Base-by-base conservation (phyloP, 1,140 invertebrate genomes). In the Spodoptera frugiperda region DNA sequence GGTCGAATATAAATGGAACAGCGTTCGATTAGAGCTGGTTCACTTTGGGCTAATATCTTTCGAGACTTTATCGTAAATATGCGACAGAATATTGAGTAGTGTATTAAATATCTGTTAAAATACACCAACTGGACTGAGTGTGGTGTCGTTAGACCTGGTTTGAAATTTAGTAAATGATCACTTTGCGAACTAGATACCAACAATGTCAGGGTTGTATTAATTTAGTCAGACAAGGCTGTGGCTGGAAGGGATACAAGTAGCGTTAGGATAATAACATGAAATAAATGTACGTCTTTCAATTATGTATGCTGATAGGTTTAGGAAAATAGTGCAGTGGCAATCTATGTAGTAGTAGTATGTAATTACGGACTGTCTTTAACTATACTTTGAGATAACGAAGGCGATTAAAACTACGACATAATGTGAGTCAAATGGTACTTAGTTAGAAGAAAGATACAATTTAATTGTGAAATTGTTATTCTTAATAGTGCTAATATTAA, bases 201-300 rank as follows among this genome's bases (percentile, higher is more conserved):
- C 68, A 72, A 72, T 57, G 68, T 72, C 68, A 72, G 68, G 68
- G 68, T 72, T 72, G 68, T 57, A 72, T 72, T 72, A 44, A 72
- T 72, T 72, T 72, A 72, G 53, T 17, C 68, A 14, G 68, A 54
- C 68, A 72, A 57, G 68, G 68, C 51, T 67, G 51, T 46, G 21
- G 21, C 49, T 72, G 68, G 68, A 71, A 71, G 51, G 68, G 51
- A 57, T 17, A 46, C 15, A 1, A 57, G 68, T 55, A 55, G 33
- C 33, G 25, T 2, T 15, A n/a, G 10, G 30, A 55, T n/a, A 44
- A 21, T 48, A 57, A 57, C n/a, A 46, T 19, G 14, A 57, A 8
- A 55, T 55, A 39, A 44, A 51, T 15, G 19, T 33, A 17, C 17
- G 17, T 17, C 8, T 21, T 14, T n/a, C 55, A 25, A 9, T 8